Evolutionary conservation across 2,888 invertebrate species (phyloP), one percentile per base, ranked within the genome.

Genomic region (Pollenia labialis): DNA sequence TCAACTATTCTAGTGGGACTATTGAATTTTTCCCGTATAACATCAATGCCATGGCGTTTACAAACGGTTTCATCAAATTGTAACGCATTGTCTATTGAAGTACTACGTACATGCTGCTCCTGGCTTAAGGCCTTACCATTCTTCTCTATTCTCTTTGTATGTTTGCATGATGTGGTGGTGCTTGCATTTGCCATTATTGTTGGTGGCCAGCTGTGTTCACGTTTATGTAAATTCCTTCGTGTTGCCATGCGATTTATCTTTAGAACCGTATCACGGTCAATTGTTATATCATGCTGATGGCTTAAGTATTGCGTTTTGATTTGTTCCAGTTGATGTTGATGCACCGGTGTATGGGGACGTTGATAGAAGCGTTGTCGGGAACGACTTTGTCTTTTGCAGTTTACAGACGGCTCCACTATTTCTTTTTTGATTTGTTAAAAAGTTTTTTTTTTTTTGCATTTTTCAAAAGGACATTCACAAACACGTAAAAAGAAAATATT

Each of bases 201-300:
- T n/a, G 93, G 93, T 50, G 93, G 93, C 93, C 93, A 93, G 87
- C 93, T 93, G 89, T 92, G 91, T 88, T 93, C 93, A 44, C 92
- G 91, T 88, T 90, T 91, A 77, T 91, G 90, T 44, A 91, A 87
- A 86, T 90, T 90, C 8, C 91, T 89, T 44, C 92, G 92, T 85
- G 92, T 91, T 84, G 93, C 91, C 83, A 92, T 85, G 3, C 93
- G 92, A 90, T 93, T 93, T 89, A 93, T 93, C 89, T 92, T 92
- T 82, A 93, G 88, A 83, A 93, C 93, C 11, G 92, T 93, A 83
- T 93, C 93, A 88, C 93, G 90, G 89, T 93, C 93, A 64, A 93
- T 90, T 87, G 90, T 90, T 62, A 93, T 88, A 60, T 92, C 91
- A 83, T 91, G 90, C 85, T 92, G 92, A 77, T 92, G 91, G 81